phyloP scores from a whole-genome alignment of 2,113 vertebrate genomes.

The Hymenochirus boettgeri region DNA sequence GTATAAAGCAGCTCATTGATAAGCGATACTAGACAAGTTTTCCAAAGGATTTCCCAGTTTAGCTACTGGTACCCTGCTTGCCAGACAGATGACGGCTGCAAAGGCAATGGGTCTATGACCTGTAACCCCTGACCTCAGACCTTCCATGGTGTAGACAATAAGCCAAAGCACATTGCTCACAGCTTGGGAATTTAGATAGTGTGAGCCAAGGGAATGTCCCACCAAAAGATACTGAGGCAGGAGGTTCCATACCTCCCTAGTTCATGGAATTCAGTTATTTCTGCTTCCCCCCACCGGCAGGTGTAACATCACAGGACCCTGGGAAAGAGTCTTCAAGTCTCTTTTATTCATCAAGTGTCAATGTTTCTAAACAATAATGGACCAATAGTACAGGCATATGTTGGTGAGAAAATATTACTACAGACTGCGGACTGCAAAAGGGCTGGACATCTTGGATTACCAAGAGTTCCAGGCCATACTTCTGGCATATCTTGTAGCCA shows the following conservation, averaged over 20 bases:
- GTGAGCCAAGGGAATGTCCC: neutral
- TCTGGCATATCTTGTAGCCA: too few relatives aligned
- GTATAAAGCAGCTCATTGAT: neutral
- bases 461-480: too few relatives aligned
- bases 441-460: too few relatives aligned
- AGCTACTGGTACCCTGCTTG: neutral
- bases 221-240: neutral
- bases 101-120: conserved; percentile 10
- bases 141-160: conserved; percentile 11
- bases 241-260: too few relatives aligned
- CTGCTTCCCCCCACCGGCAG: neutral
- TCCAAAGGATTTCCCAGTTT: neutral
- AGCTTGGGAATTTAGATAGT: conserved; percentile 31
- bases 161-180: conserved; percentile 16
- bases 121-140: conserved; percentile 20
- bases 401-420: too few relatives aligned
- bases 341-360: neutral
- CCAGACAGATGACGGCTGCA: conserved; percentile 19
- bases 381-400: too few relatives aligned
- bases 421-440: too few relatives aligned
- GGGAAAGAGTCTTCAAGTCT: neutral
- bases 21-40: neutral
- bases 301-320: neutral
- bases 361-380: too few relatives aligned
- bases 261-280: too few relatives aligned